Conservation (phyloP, 2,113 vertebrate species). For the Oreamnos americanus region DNA sequence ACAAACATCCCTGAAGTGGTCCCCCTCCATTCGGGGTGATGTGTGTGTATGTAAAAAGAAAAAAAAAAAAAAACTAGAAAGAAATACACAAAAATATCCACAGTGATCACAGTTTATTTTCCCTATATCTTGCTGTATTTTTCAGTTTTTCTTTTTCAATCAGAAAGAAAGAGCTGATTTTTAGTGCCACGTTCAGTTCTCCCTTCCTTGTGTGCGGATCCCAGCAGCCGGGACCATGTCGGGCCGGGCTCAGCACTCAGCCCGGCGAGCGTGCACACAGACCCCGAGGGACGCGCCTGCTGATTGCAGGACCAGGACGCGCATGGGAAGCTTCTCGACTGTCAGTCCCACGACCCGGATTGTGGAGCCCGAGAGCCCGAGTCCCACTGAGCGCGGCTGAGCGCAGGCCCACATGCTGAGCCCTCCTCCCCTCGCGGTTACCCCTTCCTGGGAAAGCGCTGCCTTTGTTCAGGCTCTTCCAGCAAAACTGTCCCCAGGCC, state of each 20-base stretch:
- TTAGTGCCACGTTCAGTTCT: not conserved
- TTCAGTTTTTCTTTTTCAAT: not conserved
- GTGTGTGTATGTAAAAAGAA: not conserved
- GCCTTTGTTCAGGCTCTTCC: not conserved
- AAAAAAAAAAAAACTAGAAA: not conserved
- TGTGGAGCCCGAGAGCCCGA: too few species aligned
- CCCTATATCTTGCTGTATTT: too few species aligned
- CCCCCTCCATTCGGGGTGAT: too few species aligned
- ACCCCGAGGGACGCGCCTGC: not conserved
- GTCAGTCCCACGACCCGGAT: fast-evolving
- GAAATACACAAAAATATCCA: not conserved
- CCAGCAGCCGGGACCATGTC: not conserved
- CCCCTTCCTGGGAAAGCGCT: not conserved
- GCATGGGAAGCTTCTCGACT: too few species aligned
- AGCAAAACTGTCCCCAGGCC: not conserved
- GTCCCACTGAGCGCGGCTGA: not conserved
- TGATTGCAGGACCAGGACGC: fast-evolving
- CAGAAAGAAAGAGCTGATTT: not conserved
- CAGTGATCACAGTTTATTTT: not conserved
- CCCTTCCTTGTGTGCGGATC: not conserved
- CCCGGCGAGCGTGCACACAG: fast-evolving
- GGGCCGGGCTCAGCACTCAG: not conserved
- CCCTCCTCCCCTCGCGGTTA: not conserved
- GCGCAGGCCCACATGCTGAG: not conserved
- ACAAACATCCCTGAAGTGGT: not conserved